Evolutionary conservation across 2,888 invertebrate genomes (phyloP).

Genomic region (Crossocerus cetratus): DNA sequence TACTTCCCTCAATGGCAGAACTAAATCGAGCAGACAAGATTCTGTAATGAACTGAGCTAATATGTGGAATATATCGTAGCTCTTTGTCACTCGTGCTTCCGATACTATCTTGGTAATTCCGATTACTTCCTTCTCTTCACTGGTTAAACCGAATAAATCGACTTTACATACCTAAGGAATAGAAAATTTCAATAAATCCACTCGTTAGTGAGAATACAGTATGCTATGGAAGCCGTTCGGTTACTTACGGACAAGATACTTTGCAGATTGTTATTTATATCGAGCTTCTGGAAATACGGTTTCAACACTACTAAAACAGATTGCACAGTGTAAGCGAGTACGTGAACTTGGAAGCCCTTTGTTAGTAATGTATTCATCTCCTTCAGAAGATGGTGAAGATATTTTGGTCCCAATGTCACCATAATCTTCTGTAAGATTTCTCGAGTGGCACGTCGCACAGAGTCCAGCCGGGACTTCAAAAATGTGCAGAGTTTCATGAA

Average conservation of each 20-base stretch:
- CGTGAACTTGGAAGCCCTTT: constrained; percentile 95
- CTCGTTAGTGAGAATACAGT: no score
- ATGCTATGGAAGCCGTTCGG: background rate
- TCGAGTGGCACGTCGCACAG: constrained; percentile 90
- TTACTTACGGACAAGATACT: constrained; percentile 85
- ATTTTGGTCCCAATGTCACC: constrained; percentile 88
- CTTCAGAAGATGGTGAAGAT: constrained; percentile 86
- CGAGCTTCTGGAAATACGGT: constrained; percentile 83
- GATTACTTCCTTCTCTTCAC: constrained; percentile 94
- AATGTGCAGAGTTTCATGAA: constrained; percentile 94
- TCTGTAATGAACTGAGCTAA: constrained; percentile 88
- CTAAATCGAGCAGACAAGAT: constrained; percentile 85
- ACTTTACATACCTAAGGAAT: constrained; percentile 83
- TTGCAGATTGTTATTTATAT: constrained; percentile 88
- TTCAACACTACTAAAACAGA: constrained; percentile 87
- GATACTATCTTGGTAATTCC: constrained; percentile 89
- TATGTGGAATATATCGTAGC: constrained; percentile 90
- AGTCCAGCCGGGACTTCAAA: constrained; percentile 91
- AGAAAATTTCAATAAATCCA: constrained; percentile 1
- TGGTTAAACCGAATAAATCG: constrained; percentile 91
- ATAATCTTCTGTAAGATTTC: constrained; percentile 96
- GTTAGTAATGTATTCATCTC: constrained; percentile 90
- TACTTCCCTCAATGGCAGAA: constrained; percentile 90
- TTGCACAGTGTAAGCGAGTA: constrained; percentile 92
- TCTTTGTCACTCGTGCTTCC: constrained; percentile 91